Conservation (phyloP, 2,797 vertebrate species). For the Falco peregrinus region DNA sequence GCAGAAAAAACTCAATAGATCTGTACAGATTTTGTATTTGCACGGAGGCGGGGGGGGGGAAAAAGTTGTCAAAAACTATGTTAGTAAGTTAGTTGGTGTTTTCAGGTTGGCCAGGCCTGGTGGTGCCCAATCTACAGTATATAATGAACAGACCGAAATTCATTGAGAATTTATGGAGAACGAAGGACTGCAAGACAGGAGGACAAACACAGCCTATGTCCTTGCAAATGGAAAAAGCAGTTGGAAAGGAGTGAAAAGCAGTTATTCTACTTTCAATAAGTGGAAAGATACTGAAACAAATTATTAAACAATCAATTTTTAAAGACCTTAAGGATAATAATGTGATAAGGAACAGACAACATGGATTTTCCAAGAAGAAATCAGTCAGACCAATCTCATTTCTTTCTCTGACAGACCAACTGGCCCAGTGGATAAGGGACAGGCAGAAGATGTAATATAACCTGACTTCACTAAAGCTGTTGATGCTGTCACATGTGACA, state of each 20-base stretch:
- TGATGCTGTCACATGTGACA: not conserved
- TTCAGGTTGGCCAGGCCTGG: not conserved
- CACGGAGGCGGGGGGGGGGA: too few relatives aligned
- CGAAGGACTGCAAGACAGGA: not conserved
- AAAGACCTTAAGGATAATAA: conserved; percentile 1
- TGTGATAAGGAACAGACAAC: not conserved
- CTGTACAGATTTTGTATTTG: not conserved
- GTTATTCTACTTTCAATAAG: not conserved
- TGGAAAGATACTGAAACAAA: conserved; percentile 6
- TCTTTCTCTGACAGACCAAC: not conserved
- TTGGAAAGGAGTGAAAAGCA: not conserved
- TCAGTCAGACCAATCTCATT: not conserved
- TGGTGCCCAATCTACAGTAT: not conserved
- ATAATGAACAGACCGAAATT: not conserved
- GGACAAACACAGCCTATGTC: not conserved
- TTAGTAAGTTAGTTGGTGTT: not conserved
- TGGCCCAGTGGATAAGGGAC: conserved; percentile 3
- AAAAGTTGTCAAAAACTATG: not conserved
- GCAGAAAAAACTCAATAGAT: not conserved
- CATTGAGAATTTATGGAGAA: not conserved
- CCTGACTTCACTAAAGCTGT: not conserved
- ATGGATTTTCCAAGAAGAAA: conserved; percentile 24
- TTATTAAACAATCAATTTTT: conserved; percentile 16
- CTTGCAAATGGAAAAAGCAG: not conserved
- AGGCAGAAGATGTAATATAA: not conserved